phyloP scores from a whole-genome alignment of 1,140 invertebrate genomes.

The Atta colombica region DNA sequence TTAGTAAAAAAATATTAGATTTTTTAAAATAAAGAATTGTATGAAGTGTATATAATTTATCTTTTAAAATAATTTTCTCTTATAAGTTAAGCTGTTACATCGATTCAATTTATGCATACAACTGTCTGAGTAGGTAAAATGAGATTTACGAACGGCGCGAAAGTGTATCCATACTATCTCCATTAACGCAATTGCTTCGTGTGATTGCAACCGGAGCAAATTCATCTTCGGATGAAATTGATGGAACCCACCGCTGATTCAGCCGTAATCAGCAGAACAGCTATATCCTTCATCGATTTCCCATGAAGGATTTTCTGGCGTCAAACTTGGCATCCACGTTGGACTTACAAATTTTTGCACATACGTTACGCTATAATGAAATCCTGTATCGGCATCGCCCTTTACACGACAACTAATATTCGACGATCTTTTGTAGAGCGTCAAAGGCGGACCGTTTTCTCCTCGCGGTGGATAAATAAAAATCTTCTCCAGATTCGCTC shows the following conservation, averaged over 20 bases:
- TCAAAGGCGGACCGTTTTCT: conserved; percentile 73
- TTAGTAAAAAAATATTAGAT: no score
- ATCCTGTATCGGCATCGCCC: conserved; percentile 69
- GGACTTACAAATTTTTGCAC: conserved; percentile 78
- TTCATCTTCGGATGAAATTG: conserved; percentile 33
- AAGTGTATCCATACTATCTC: not conserved
- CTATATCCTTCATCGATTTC: conserved; percentile 14
- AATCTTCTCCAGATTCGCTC: conserved; percentile 69
- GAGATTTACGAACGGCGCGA: conserved; percentile 14
- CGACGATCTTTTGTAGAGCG: conserved; percentile 78
- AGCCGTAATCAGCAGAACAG: conserved; percentile 67
- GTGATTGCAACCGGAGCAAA: not conserved
- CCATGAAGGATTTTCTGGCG: not conserved
- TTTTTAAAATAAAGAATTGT: not conserved
- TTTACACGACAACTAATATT: conserved; percentile 77
- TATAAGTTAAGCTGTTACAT: not conserved
- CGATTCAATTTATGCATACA: not conserved
- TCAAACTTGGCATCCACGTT: conserved; percentile 78
- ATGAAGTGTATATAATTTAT: not conserved
- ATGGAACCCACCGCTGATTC: conserved; percentile 24
- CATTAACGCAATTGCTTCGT: conserved; percentile 34
- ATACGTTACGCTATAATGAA: conserved; percentile 78
- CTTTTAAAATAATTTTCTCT: not conserved
- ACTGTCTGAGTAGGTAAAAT: not conserved
- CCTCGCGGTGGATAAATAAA: conserved; percentile 78